Evolutionary conservation across 2,888 invertebrate species (phyloP).

Genomic region (Agonopterix heracliana): DNA sequence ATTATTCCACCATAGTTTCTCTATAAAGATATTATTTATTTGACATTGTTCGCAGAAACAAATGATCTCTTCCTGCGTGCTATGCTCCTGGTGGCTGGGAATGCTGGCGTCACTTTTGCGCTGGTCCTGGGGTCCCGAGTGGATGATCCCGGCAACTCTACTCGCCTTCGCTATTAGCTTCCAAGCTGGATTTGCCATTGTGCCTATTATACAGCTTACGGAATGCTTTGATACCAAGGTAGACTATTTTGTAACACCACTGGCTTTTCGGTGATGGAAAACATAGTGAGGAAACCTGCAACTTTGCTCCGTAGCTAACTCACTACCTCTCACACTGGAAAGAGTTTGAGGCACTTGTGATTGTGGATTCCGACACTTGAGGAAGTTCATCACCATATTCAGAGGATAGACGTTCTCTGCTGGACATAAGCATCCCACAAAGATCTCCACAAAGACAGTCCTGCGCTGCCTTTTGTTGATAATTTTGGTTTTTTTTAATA

Average conservation of each 20-base stretch:
- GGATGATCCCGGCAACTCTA: conserved; percentile 39
- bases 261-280: not conserved
- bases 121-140: conserved; percentile 33
- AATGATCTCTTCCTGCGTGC: conserved; percentile 25
- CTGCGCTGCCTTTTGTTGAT: no score
- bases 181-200: conserved; percentile 38
- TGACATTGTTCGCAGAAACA: conserved; percentile 22
- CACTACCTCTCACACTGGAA: no score
- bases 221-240: conserved; percentile 36
- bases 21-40: no score
- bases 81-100: conserved; percentile 22
- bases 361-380: no score
- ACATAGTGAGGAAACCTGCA: not conserved
- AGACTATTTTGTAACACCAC: conserved; percentile 1
- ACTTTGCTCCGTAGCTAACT: no score
- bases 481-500: no score
- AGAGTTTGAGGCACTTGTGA: no score
- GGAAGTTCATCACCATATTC: no score
- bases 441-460: no score
- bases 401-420: no score
- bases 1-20: no score
- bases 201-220: conserved; percentile 30
- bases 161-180: conserved; percentile 34
- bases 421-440: no score
- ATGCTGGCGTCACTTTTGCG: conserved; percentile 27